Percentiles rank a stretch among this genome's conserved stretches.
Evolutionary conservation across 2,113 vertebrate species (phyloP).

Genomic region (Neogobius melanostomus): DNA sequence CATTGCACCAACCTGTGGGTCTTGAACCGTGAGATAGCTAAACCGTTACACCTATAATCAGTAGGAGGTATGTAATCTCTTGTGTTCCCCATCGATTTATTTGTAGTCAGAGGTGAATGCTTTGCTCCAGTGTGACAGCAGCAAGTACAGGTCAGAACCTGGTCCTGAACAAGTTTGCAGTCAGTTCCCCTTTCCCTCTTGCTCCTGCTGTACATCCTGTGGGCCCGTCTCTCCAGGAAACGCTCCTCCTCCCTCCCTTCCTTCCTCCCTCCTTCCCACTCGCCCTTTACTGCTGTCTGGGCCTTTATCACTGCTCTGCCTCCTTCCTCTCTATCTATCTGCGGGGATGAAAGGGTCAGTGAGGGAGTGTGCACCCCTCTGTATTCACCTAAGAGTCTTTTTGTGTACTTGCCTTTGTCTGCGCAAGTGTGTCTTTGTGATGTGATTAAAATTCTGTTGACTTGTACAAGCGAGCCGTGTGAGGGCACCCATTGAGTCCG

Average conservation of each 20-base stretch:
- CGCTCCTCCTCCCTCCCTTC: conserved; percentile 68
- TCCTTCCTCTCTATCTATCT: conserved; percentile 68
- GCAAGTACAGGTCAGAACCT: conserved; percentile 58
- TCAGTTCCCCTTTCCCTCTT: conserved; percentile 64
- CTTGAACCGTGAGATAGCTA: too few relatives aligned
- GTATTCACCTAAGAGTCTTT: conserved; percentile 41
- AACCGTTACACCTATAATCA: not conserved
- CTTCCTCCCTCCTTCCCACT: conserved; percentile 50
- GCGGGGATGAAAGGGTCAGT: conserved; percentile 64
- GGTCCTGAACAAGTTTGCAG: conserved; percentile 68
- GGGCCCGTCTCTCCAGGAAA: conserved; percentile 72
- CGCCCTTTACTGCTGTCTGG: conserved; percentile 54
- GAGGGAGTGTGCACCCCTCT: conserved; percentile 32
- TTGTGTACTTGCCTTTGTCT: conserved; percentile 64
- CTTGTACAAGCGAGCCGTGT: conserved; percentile 59
- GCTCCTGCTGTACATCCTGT: conserved; percentile 71
- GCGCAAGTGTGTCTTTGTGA: conserved; percentile 64
- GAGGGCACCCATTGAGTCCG: conserved; percentile 70
- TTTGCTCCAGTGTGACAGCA: conserved; percentile 56
- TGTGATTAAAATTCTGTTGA: conserved; percentile 73
- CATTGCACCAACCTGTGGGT: too few relatives aligned
- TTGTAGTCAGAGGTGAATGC: conserved; percentile 43
- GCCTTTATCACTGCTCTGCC: conserved; percentile 61
- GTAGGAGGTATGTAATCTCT: not conserved
- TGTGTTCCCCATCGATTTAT: conserved; percentile 19